Evolutionary conservation across 2,888 invertebrate genomes (phyloP).

Genomic region (Neelides folsomi): DNA sequence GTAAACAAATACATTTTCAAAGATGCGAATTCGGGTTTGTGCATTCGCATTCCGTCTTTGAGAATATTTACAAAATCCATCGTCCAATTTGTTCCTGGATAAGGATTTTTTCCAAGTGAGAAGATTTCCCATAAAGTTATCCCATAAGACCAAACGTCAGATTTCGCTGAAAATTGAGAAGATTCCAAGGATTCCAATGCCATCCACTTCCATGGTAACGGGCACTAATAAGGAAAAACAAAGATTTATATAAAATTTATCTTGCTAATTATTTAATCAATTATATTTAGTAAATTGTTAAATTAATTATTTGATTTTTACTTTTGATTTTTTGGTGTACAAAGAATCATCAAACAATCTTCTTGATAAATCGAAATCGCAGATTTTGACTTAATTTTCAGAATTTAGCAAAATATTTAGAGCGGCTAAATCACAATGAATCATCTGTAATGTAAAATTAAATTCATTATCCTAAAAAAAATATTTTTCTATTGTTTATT

Average conservation of each 20-base stretch:
- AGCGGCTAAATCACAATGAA: too few species aligned
- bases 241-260: too few species aligned
- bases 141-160: background rate
- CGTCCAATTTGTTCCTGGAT: background rate
- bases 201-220: slow-evolving; percentile 1
- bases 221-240: too few species aligned
- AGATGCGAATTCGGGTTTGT: too few species aligned
- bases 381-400: background rate
- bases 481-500: too few species aligned
- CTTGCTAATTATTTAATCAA: too few species aligned
- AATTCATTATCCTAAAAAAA: too few species aligned
- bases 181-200: background rate
- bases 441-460: too few species aligned
- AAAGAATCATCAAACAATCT: background rate
- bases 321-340: background rate
- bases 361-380: background rate
- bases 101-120: background rate
- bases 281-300: too few species aligned
- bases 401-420: background rate
- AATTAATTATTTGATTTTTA: background rate
- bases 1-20: too few species aligned
- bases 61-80: slow-evolving; percentile 1
- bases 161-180: background rate
- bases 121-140: background rate
- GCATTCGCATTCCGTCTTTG: background rate